Percentiles rank a stretch among this genome's conserved stretches.
Evolutionary conservation across 2,113 vertebrate species (phyloP).

Genomic region (Stigmatopora argus): DNA sequence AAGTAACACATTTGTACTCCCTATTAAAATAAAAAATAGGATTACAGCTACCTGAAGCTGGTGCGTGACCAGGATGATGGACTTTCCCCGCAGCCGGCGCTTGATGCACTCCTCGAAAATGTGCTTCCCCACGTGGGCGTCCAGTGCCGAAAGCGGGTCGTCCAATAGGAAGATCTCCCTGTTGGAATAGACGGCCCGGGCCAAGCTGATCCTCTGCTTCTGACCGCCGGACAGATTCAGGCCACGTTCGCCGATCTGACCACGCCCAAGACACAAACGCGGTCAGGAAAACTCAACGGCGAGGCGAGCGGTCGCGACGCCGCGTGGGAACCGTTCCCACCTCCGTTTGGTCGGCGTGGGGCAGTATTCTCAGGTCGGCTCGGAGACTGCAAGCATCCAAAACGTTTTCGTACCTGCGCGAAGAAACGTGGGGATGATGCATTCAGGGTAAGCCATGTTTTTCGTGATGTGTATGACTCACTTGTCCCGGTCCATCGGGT

Average conservation of each 20-base stretch:
- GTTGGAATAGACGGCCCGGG: constrained; percentile 71
- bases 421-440: neutral
- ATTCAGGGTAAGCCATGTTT: neutral
- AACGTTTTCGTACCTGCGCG: constrained; percentile 66
- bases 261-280: neutral
- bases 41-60: constrained; percentile 77
- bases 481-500: constrained; percentile 70
- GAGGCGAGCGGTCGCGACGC: neutral
- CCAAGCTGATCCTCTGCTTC: constrained; percentile 76
- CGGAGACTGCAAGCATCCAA: constrained; percentile 66
- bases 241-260: constrained; percentile 71
- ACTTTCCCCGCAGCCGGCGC: constrained; percentile 69
- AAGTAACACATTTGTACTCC: no score
- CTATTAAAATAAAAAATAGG: no score
- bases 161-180: constrained; percentile 74
- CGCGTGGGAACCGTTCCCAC: constrained; percentile 33
- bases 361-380: constrained; percentile 67
- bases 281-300: neutral
- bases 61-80: constrained; percentile 71
- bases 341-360: constrained; percentile 73
- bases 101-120: constrained; percentile 77
- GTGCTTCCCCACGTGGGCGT: constrained; percentile 72
- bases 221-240: constrained; percentile 77
- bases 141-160: constrained; percentile 74
- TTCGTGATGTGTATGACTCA: constrained; percentile 31